Conservation (phyloP, 2,888 invertebrate genomes). For the Cancer borealis region DNA sequence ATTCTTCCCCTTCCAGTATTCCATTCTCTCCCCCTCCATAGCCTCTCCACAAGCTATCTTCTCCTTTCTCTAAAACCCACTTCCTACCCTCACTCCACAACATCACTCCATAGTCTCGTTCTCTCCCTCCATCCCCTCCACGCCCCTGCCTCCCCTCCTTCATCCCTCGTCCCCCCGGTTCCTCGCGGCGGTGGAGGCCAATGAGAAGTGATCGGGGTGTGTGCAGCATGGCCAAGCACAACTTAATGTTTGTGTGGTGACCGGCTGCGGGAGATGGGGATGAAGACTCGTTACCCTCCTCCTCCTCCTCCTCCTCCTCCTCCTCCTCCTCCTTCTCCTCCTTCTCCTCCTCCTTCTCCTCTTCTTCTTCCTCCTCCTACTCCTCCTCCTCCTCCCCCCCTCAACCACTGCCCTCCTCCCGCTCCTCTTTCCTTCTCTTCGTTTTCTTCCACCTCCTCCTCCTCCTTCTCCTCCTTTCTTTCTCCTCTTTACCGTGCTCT, state of each 20-base stretch:
- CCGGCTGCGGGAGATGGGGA: conserved; percentile 54
- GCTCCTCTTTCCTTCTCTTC: neutral
- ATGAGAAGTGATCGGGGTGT: conserved; percentile 62
- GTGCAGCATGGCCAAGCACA: conserved; percentile 58
- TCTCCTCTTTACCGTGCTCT: conserved; percentile 21
- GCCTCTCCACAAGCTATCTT: neutral
- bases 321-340: neutral
- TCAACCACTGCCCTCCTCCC: neutral
- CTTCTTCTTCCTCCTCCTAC: neutral
- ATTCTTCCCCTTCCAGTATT: neutral
- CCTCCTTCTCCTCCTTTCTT: neutral
- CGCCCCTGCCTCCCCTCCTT: neutral
- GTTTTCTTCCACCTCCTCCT: neutral
- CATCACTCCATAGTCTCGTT: neutral
- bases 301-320: conserved; percentile 7
- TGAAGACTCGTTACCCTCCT: conserved; percentile 31
- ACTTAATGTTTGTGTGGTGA: conserved; percentile 57
- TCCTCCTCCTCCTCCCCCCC: neutral
- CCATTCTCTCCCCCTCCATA: neutral
- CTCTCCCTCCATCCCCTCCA: neutral
- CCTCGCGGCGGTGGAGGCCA: conserved; percentile 48
- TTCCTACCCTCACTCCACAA: neutral
- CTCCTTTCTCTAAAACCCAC: conserved; percentile 8
- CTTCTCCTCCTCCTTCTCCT: neutral
- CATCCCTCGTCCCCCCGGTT: neutral